Base-by-base conservation (phyloP, 2,797 vertebrate genomes). In the Morelia viridis region DNA sequence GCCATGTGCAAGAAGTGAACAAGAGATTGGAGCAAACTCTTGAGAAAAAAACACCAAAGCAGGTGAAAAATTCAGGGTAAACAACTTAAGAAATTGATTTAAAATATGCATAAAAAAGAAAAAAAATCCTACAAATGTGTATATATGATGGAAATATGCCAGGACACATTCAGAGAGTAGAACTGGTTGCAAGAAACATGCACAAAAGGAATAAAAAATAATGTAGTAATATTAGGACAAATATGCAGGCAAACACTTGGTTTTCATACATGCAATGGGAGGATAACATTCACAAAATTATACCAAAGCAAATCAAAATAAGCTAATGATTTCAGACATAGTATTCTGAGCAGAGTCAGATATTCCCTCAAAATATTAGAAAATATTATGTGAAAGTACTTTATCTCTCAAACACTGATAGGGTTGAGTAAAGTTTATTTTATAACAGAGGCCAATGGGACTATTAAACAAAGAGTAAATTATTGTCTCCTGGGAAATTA, bases 401-500 rank as follows among this genome's bases (percentile, higher is more conserved):
- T 57, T 86, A 11, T 80, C 50, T 71, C 8, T 46, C 13, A 28
- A 76, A 31, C 61, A 0, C 8, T 58, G 35, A 91, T 60, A 89
- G 0, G 56, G 26, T 0, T 0, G 57, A 31, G 57, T 3, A 89
- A 68, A 89, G 91, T 85, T 62, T 87, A 80, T 62, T 80, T 90
- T 93, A n/a, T 92, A 90, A 92, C 57, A 87, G 88, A 6, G 93
- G 53, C 26, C 58, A n/a, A 12, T 61, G 19, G 90, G 91, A 76
- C 60, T 10, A 0, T 87, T 94, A 93, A 93, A 28, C 22, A 61
- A 60, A 88, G 17, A 89, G 46, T 83, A 95, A 95, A 92, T 60
- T 1, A 61, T 9, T 85, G 4, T 35, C 84, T 90, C 28, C 71
- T 92, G 61, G n/a, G 19, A 93, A 95, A 93, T 93, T 83, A 91